Conservation (phyloP, 1,140 invertebrate species). For the Euura lappo region DNA sequence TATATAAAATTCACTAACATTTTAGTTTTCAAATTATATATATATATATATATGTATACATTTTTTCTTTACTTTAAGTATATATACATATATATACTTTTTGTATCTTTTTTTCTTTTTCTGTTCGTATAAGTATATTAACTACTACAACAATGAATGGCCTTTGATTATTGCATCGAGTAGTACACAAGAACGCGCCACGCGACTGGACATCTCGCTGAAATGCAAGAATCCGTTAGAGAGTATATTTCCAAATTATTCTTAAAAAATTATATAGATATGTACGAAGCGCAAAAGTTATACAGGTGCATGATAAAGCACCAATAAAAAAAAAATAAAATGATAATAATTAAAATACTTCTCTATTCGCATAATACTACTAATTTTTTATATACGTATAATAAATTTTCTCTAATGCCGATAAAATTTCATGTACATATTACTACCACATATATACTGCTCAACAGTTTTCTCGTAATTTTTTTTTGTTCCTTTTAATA, state of each 20-base stretch:
- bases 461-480: slow-evolving; percentile 19
- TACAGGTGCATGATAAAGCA: not conserved
- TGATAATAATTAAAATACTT: slow-evolving; percentile 14
- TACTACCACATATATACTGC: slow-evolving; percentile 19
- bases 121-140: slow-evolving; percentile 31
- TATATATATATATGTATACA: slow-evolving; percentile 23
- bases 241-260: slow-evolving; percentile 11
- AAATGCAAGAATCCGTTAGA: slow-evolving; percentile 30
- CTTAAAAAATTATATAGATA: not conserved
- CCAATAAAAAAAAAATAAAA: slow-evolving; percentile 13
- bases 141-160: slow-evolving; percentile 51
- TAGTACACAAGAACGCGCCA: slow-evolving; percentile 42
- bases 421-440: slow-evolving; percentile 16
- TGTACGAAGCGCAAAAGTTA: slow-evolving; percentile 1
- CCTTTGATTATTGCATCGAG: slow-evolving; percentile 53
- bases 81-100: no score
- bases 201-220: slow-evolving; percentile 29
- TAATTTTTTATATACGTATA: no score
- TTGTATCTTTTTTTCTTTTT: not conserved
- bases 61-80: not conserved
- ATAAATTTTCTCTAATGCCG: slow-evolving; percentile 15
- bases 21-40: slow-evolving; percentile 41
- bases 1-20: slow-evolving; percentile 29
- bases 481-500: not conserved
- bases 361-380: slow-evolving; percentile 6